A percentile compares a stretch with the other conserved stretches of the same genome.
Evolutionary conservation across 1,140 invertebrate species (phyloP).

Genomic region (Drusus annulatus): DNA sequence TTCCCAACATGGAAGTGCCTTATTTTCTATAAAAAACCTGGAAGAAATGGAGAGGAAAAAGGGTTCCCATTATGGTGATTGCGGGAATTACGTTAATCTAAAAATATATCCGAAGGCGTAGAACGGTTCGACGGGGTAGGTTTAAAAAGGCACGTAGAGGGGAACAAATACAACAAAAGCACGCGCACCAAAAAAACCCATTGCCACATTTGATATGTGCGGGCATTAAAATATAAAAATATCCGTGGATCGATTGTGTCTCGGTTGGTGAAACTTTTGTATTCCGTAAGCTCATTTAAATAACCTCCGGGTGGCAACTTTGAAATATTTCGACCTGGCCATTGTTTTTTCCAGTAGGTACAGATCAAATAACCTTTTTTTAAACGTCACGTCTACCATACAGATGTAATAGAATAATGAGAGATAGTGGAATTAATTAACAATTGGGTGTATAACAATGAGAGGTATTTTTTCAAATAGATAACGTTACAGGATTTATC

Average conservation of each 20-base stretch:
- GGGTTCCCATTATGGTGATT: neutral
- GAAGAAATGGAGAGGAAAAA: neutral
- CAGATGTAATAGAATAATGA: no score
- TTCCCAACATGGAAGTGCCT: no score
- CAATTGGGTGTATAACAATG: no score
- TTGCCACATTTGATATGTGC: conserved; percentile 1
- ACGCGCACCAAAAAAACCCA: conserved; percentile 3
- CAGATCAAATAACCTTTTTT: no score
- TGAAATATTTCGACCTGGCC: no score
- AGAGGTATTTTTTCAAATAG: no score
- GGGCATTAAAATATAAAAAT: neutral
- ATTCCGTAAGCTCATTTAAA: neutral
- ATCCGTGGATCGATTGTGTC: neutral
- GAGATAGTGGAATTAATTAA: no score
- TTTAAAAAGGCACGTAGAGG: neutral
- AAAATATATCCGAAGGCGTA: neutral
- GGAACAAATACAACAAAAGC: conserved; percentile 8
- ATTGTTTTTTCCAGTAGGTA: no score
- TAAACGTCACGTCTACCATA: no score
- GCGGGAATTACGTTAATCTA: neutral
- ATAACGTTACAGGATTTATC: no score
- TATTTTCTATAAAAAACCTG: no score
- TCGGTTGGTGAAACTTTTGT: neutral
- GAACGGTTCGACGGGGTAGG: neutral
- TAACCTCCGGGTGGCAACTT: no score